Conservation (phyloP, 1,140 invertebrate species). For the Listronotus bonariensis region DNA sequence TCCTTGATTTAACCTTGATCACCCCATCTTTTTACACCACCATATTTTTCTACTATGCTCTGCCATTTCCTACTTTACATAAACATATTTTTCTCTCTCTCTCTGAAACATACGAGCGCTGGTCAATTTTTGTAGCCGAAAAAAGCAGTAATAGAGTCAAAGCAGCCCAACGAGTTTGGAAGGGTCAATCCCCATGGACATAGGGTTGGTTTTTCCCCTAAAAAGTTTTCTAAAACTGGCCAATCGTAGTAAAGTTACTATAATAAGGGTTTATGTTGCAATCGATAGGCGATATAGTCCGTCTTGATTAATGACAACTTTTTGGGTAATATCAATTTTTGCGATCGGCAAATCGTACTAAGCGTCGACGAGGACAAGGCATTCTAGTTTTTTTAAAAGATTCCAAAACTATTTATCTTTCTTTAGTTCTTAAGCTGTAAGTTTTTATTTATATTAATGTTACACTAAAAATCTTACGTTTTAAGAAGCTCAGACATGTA, state of each 20-base stretch:
- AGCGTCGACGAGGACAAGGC: not conserved
- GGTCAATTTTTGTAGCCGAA: conserved; percentile 14
- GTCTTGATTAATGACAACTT: conserved; percentile 31
- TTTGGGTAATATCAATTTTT: conserved; percentile 26
- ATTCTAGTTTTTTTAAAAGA: conserved; percentile 7
- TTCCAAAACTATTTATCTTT: conserved; percentile 14
- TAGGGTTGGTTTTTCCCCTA: conserved; percentile 40
- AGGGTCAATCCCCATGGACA: conserved; percentile 46
- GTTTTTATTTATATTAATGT: not conserved
- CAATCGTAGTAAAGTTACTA: conserved; percentile 38
- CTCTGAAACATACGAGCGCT: not conserved
- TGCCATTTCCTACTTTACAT: conserved; percentile 10
- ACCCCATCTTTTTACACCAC: conserved; percentile 29
- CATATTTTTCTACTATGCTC: conserved; percentile 17
- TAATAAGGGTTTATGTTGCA: conserved; percentile 36
- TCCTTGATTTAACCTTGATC: conserved; percentile 26
- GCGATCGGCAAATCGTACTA: not conserved
- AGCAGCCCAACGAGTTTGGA: conserved; percentile 34
- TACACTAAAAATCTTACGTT: too few relatives aligned
- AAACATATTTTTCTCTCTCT: conserved; percentile 18
- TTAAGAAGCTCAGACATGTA: too few relatives aligned
- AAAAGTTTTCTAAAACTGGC: conserved; percentile 29
- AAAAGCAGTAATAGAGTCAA: conserved; percentile 6
- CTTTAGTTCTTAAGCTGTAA: conserved; percentile 11
- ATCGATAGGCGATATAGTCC: conserved; percentile 35